These are phyloP conservation scores for Sphenodon punctatus DNA, from an alignment of 2,797 vertebrate genomes.

Conservation along the genomic window DNA sequence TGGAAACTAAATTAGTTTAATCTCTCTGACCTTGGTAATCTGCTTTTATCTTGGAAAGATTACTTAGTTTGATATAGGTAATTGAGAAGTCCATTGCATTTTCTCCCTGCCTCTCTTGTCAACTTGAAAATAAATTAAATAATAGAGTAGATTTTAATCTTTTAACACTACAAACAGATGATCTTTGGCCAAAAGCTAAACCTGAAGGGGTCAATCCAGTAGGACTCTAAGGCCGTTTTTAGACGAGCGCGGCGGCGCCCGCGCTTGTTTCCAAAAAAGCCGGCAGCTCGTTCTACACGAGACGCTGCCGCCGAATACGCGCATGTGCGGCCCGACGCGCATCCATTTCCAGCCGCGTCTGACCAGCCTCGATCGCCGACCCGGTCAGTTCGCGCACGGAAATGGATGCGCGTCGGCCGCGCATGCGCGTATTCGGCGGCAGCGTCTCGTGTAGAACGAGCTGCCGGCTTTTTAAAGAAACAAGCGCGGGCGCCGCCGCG, in stretches of 20 bases:
- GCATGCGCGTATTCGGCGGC: no score
- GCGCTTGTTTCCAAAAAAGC: no score
- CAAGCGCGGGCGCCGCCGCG: no score
- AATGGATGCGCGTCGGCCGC: no score
- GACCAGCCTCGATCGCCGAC: no score
- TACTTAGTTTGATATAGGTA: background rate
- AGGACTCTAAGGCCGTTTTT: background rate
- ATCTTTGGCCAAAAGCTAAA: background rate
- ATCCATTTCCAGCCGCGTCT: no score
- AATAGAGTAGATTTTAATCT: background rate
- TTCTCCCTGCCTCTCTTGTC: background rate
- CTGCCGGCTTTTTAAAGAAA: no score
- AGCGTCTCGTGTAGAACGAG: no score
- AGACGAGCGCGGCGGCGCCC: background rate
- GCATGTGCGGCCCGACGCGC: no score
- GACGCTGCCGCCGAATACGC: no score
- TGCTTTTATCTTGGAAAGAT: background rate
- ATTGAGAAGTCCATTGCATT: background rate
- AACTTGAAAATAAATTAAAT: background rate
- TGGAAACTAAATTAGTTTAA: slow-evolving; percentile 11
- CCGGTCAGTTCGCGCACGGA: no score
- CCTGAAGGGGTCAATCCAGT: background rate
- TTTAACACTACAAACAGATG: background rate
- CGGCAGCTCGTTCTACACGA: no score
- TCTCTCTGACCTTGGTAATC: background rate